A percentile compares a stretch with the other conserved stretches of the same genome.
Evolutionary conservation across 2,888 invertebrate species (phyloP).

Genomic region (Drosophila birchii): DNA sequence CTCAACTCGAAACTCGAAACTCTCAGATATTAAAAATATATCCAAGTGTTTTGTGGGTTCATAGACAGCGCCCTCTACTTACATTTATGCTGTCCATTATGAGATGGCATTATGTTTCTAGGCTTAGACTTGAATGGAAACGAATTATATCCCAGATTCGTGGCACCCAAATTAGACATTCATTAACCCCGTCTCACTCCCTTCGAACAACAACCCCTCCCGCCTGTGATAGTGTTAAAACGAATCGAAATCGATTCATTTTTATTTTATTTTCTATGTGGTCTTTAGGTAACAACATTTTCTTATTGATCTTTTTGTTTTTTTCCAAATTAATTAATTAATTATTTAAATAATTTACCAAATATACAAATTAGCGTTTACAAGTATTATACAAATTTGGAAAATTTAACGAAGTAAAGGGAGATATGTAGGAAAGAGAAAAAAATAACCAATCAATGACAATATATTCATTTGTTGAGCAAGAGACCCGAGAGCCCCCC

Average conservation of each 20-base stretch:
- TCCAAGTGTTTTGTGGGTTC: slow-evolving; percentile 3
- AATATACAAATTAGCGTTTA: slow-evolving; percentile 37
- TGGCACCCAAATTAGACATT: slow-evolving; percentile 1
- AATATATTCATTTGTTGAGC: slow-evolving; percentile 41
- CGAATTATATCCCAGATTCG: background rate
- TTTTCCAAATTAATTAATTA: slow-evolving; percentile 18
- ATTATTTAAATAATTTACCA: slow-evolving; percentile 30
- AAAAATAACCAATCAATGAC: slow-evolving; percentile 16
- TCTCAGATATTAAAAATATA: slow-evolving; percentile 24
- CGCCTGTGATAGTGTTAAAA: slow-evolving; percentile 81
- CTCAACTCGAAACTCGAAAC: slow-evolving; percentile 4
- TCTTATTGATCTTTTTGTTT: background rate
- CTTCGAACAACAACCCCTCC: slow-evolving; percentile 50
- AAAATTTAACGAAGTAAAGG: slow-evolving; percentile 44
- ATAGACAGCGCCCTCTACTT: slow-evolving; percentile 25
- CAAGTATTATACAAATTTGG: slow-evolving; percentile 54
- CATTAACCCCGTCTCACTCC: slow-evolving; percentile 4
- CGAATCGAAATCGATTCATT: slow-evolving; percentile 28
- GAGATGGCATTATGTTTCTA: slow-evolving; percentile 20
- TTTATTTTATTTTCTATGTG: slow-evolving; percentile 3
- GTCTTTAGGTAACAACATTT: slow-evolving; percentile 7
- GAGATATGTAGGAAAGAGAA: slow-evolving; percentile 9
- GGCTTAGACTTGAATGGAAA: slow-evolving; percentile 13
- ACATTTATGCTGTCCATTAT: slow-evolving; percentile 21
- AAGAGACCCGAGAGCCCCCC: slow-evolving; percentile 19